Percentiles rank a stretch among this genome's conserved stretches.
These are phyloP conservation scores for Silurus aristotelis DNA, from an alignment of 2,797 vertebrate species.

Conservation along the genomic window DNA sequence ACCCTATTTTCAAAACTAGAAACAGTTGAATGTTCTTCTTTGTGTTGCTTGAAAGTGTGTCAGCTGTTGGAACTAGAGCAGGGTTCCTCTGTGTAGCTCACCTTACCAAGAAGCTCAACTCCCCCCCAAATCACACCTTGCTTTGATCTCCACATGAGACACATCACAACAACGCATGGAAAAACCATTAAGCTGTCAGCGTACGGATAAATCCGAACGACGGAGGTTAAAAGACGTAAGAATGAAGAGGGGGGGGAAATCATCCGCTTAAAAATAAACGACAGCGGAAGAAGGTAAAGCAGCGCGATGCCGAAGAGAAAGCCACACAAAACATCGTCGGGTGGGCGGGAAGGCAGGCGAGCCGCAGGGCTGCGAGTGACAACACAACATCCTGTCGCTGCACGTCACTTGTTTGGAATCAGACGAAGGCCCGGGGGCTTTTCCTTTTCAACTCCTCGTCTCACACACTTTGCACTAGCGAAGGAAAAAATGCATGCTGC, in stretches of 20 bases:
- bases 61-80: constrained; percentile 32
- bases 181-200: constrained; percentile 63
- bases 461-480: constrained; percentile 60
- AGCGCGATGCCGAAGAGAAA: constrained; percentile 50
- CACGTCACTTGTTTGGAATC: constrained; percentile 69
- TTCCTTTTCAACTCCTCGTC: constrained; percentile 68
- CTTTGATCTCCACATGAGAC: constrained; percentile 65
- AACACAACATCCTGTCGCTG: constrained; percentile 66
- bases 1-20: no score
- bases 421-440: constrained; percentile 62
- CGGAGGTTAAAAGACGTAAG: constrained; percentile 43
- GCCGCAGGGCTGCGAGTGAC: constrained; percentile 54
- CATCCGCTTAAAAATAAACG: constrained; percentile 53
- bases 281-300: constrained; percentile 46
- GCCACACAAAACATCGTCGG: constrained; percentile 47
- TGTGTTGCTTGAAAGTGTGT: constrained; percentile 8
- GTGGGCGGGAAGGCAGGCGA: neutral
- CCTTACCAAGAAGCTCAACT: constrained; percentile 38
- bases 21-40: no score
- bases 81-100: constrained; percentile 40
- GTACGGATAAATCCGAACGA: constrained; percentile 51
- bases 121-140: constrained; percentile 49
- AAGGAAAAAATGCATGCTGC: constrained; percentile 55
- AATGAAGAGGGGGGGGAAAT: constrained; percentile 32
- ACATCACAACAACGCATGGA: constrained; percentile 61